Percentiles rank a stretch among this genome's conserved stretches.
Evolutionary conservation across 2,888 invertebrate genomes (phyloP).

Genomic region (Brachylomia viminalis): DNA sequence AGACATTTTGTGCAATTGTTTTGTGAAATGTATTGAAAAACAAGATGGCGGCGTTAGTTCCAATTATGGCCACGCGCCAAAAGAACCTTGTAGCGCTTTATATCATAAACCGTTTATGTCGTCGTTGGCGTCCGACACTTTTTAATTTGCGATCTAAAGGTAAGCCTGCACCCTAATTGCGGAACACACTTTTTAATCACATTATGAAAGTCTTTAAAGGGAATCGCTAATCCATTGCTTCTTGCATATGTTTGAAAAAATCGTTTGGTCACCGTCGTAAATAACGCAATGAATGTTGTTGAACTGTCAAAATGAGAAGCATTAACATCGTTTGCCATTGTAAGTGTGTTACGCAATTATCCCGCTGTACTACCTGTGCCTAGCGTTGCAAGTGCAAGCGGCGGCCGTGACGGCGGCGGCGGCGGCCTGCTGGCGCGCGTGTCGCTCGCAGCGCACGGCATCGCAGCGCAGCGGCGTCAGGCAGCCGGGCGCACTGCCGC

Average conservation of each 20-base stretch:
- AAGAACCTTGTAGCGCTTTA: background rate
- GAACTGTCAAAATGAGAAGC: background rate
- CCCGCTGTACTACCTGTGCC: conserved; percentile 74
- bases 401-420: conserved; percentile 77
- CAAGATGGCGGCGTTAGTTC: background rate
- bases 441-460: conserved; percentile 73
- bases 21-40: background rate
- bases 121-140: background rate
- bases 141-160: background rate
- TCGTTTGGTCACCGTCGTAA: background rate
- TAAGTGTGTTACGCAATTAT: conserved; percentile 3
- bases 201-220: background rate
- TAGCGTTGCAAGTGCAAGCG: conserved; percentile 81
- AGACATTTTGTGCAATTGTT: background rate
- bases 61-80: background rate
- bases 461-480: conserved; percentile 1
- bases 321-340: background rate
- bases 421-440: conserved; percentile 83
- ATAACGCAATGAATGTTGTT: background rate
- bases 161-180: background rate
- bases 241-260: background rate
- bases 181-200: background rate
- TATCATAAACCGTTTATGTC: background rate
- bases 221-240: background rate
- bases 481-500: conserved; percentile 77